Percentiles rank a stretch among this genome's conserved stretches.
These are phyloP conservation scores for Dicentrarchus labrax DNA, from an alignment of 2,113 vertebrate genomes.

Conservation along the genomic window DNA sequence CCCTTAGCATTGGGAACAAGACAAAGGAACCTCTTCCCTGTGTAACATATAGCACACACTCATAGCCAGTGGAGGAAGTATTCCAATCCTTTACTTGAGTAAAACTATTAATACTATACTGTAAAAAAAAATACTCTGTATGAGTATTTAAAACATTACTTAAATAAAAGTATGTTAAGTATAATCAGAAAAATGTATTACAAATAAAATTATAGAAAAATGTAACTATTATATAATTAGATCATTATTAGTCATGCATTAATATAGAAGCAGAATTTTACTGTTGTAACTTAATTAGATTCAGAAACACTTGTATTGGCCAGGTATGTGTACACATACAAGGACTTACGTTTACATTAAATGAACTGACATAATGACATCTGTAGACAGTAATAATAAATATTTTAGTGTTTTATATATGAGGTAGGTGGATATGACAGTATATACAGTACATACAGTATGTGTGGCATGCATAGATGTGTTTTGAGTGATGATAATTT, in stretches of 20 bases:
- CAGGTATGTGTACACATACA: no score
- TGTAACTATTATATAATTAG: background rate
- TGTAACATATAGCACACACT: constrained; percentile 72
- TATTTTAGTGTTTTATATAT: no score
- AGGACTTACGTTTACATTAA: no score
- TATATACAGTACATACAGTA: no score
- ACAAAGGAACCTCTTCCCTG: constrained; percentile 70
- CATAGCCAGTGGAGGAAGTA: background rate
- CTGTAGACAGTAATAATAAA: no score
- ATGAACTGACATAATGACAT: no score
- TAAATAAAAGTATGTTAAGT: background rate
- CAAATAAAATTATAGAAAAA: background rate
- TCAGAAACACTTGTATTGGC: no score
- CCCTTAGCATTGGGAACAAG: constrained; percentile 76
- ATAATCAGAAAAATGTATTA: background rate
- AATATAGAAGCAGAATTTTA: background rate
- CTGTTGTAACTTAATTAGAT: background rate
- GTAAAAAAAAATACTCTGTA: background rate
- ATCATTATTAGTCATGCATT: background rate
- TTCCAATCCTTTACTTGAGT: background rate
- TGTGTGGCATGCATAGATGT: no score
- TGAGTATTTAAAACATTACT: background rate
- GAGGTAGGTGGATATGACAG: no score
- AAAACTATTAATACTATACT: background rate
- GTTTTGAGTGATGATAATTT: no score